phyloP scores from a whole-genome alignment of 2,888 invertebrate species.

The Axea sp. region DNA sequence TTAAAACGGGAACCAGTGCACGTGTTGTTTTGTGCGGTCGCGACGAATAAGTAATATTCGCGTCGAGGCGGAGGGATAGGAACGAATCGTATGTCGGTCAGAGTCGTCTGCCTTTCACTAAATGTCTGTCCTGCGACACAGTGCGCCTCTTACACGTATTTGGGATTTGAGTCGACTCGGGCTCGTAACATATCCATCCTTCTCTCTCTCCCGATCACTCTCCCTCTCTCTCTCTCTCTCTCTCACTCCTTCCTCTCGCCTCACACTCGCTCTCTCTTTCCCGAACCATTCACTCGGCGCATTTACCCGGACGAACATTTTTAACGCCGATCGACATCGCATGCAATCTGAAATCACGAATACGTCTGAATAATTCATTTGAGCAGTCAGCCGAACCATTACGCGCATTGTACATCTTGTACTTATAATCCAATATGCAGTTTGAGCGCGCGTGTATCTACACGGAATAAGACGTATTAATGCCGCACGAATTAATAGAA shows the following conservation, averaged over 20 bases:
- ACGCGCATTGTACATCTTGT: slow-evolving; percentile 56
- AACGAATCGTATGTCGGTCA: slow-evolving; percentile 72
- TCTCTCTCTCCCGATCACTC: slow-evolving; percentile 8
- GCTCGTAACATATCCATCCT: slow-evolving; percentile 25
- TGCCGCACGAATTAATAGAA: slow-evolving; percentile 45
- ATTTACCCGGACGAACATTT: slow-evolving; percentile 64
- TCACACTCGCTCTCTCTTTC: slow-evolving; percentile 4
- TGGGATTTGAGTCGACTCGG: slow-evolving; percentile 64
- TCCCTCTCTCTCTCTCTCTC: background rate
- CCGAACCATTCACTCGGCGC: slow-evolving; percentile 64
- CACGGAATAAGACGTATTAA: slow-evolving; percentile 38
- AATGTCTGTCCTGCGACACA: slow-evolving; percentile 66
- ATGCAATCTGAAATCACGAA: slow-evolving; percentile 55
- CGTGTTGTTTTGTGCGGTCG: slow-evolving; percentile 29
- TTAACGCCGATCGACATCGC: slow-evolving; percentile 48
- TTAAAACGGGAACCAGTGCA: slow-evolving; percentile 57
- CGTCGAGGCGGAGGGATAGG: slow-evolving; percentile 54
- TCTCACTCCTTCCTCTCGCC: slow-evolving; percentile 6
- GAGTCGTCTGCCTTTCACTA: slow-evolving; percentile 71
- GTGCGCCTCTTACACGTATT: slow-evolving; percentile 68
- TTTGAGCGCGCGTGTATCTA: slow-evolving; percentile 35
- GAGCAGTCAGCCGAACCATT: slow-evolving; percentile 35
- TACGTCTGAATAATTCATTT: slow-evolving; percentile 56
- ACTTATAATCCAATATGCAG: slow-evolving; percentile 47
- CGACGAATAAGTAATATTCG: slow-evolving; percentile 54